Evolutionary conservation across 2,113 vertebrate genomes (phyloP).

Genomic region (Pterocles gutturalis): DNA sequence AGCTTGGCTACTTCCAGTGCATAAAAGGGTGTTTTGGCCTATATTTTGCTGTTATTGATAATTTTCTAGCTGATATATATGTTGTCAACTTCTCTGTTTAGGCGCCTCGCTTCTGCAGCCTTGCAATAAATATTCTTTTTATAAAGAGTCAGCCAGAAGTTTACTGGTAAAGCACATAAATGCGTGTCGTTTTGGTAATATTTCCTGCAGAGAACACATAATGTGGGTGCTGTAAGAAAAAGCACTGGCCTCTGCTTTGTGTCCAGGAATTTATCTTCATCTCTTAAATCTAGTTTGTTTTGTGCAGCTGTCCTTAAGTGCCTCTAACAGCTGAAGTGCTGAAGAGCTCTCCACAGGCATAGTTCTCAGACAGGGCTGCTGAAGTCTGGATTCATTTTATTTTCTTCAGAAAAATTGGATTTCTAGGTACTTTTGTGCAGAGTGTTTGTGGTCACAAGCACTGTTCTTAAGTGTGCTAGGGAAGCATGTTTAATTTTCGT

Average conservation of each 20-base stretch:
- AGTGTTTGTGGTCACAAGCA: neutral
- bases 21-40: neutral
- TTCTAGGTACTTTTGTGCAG: neutral
- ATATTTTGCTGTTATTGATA: neutral
- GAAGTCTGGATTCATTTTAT: neutral
- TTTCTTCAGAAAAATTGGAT: neutral
- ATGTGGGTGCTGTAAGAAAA: neutral
- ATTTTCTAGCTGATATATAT: neutral
- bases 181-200: neutral
- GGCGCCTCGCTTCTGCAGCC: neutral
- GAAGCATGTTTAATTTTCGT: neutral
- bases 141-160: neutral
- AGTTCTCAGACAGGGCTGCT: neutral
- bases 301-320: neutral
- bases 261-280: neutral
- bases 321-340: neutral
- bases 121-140: neutral
- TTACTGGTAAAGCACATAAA: neutral
- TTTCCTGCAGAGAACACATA: neutral
- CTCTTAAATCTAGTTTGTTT: neutral
- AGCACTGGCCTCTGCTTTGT: neutral
- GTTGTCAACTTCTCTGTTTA: neutral
- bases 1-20: neutral
- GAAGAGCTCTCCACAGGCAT: neutral
- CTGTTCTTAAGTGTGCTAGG: neutral